Evolutionary conservation across 2,797 vertebrate genomes (phyloP), one percentile per base, ranked within the genome.

Genomic region (Acipenser ruthenus): DNA sequence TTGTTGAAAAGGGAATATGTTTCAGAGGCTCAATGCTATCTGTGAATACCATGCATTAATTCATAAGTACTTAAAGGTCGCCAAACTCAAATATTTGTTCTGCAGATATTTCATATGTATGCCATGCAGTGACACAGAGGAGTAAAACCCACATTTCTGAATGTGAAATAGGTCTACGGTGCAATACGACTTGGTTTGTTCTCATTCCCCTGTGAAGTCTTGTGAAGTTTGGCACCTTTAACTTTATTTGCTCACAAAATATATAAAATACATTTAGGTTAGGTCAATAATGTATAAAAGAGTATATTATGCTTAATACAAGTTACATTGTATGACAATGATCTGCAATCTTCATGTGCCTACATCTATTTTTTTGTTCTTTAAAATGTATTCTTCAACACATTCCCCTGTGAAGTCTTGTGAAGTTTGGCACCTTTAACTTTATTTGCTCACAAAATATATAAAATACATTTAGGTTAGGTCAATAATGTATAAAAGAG

Each of bases 71-170:
- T 89, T 90, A 72, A 81, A 81, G 78, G 82, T 84, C 74, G 78
- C 80, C 82, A 80, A 87, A 88, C 80, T 80, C 78, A 89, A 88
- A 90, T 91, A 89, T 90, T 89, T 87, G 77, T 82, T 76, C 72
- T 75, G 77, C 73, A 72, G 78, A 84, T 88, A 85, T 88, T 89
- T 90, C 86, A 91, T 89, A 91, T 89, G 89, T 87, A 88, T 89
- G 87, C 88, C 81, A 85, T 81, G 85, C 83, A 89, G 84, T 88
- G 86, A 88, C 84, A 88, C 67, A n/a, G 74, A 83, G 79, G 86
- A 87, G 87, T 89, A 83, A 89, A 78, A 69, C 79, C 73, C 60
- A 15, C 12, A 52, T 67, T 66, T 65, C 58, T 63, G 66, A 60
- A 47, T 62, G 56, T 68, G 68, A 68, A 64, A 68, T 64, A 58